These are phyloP conservation scores for Leptothorax acervorum DNA, from an alignment of 2,888 invertebrate species.

Conservation along the genomic window DNA sequence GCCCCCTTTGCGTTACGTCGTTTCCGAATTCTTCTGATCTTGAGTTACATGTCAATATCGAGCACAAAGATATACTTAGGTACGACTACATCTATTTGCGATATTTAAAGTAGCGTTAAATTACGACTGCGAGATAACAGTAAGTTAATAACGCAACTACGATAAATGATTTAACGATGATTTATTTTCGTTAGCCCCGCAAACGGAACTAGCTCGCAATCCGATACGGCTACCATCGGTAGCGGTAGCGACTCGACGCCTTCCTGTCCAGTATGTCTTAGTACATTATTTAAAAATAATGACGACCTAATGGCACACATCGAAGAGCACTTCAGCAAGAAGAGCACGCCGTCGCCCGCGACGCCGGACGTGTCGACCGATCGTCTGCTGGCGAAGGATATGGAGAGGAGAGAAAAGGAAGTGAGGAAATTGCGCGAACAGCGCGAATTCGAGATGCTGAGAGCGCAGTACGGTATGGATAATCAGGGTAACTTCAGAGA, in stretches of 20 bases:
- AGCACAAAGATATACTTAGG: constrained; percentile 93
- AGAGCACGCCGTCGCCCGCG: constrained; percentile 84
- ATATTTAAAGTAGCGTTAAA: neutral
- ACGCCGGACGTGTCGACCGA: constrained; percentile 86
- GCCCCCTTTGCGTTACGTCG: constrained; percentile 92
- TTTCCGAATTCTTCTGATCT: constrained; percentile 92
- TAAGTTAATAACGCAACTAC: neutral
- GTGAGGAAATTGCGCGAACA: constrained; percentile 92
- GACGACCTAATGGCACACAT: constrained; percentile 91
- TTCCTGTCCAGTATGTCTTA: constrained; percentile 85
- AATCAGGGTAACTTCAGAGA: constrained; percentile 93
- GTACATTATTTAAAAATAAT: constrained; percentile 84
- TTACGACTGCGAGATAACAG: neutral
- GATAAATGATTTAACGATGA: neutral
- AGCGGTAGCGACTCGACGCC: constrained; percentile 81
- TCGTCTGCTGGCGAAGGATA: constrained; percentile 86
- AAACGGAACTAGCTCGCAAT: constrained; percentile 80
- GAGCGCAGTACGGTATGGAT: constrained; percentile 96
- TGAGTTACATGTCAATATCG: constrained; percentile 94
- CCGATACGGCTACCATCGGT: constrained; percentile 81
- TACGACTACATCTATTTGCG: constrained; percentile 84
- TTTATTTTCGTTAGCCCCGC: constrained; percentile 78
- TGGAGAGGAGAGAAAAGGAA: constrained; percentile 88
- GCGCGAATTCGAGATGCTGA: constrained; percentile 92
- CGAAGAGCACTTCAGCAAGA: constrained; percentile 91